Evolutionary conservation across 1,140 invertebrate genomes (phyloP).

Genomic region (Rhagoletis pomonella): DNA sequence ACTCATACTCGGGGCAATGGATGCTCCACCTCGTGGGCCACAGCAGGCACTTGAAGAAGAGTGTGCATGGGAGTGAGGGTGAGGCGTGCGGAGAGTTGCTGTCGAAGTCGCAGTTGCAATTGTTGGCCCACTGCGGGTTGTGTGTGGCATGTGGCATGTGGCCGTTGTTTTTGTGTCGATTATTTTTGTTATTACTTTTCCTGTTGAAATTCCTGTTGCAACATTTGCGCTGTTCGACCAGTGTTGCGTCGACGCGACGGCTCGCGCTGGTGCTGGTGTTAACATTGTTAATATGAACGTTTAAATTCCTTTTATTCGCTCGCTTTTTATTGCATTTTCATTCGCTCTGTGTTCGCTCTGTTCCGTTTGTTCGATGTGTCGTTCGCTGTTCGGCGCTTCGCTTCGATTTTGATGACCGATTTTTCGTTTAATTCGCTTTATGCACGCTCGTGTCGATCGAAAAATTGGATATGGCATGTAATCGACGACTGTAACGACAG

Average conservation of each 20-base stretch:
- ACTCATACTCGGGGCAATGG: background rate
- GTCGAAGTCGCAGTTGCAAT: background rate
- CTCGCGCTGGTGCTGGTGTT: constrained; percentile 52
- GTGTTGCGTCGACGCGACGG: background rate
- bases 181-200: constrained; percentile 1
- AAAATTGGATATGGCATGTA: constrained; percentile 53
- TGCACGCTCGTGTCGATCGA: constrained; percentile 58
- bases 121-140: constrained; percentile 15
- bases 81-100: background rate
- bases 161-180: background rate
- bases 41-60: background rate
- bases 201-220: constrained; percentile 47
- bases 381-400: constrained; percentile 20
- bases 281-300: constrained; percentile 58
- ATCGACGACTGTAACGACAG: constrained; percentile 46
- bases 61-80: background rate
- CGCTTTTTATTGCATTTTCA: constrained; percentile 52
- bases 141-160: constrained; percentile 1
- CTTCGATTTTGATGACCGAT: constrained; percentile 53
- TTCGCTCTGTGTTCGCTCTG: background rate
- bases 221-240: background rate
- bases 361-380: constrained; percentile 42
- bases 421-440: constrained; percentile 57
- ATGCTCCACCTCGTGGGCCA: background rate
- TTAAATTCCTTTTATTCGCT: constrained; percentile 49